Conservation (phyloP, 2,797 vertebrate species). For the Champsocephalus gunnari region DNA sequence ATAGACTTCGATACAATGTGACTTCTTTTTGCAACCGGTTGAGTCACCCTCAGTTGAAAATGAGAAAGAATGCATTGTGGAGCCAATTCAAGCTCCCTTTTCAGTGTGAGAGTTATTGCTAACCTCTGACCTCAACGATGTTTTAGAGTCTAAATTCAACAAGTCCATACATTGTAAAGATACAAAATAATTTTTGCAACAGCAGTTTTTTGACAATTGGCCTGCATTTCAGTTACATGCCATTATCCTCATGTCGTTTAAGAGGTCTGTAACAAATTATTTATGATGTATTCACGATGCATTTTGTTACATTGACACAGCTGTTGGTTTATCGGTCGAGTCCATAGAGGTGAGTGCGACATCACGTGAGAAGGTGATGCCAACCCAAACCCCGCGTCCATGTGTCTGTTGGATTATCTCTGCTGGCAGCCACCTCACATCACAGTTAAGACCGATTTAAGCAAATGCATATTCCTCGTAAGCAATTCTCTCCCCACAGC, state of each 20-base stretch:
- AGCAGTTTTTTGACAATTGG: background rate
- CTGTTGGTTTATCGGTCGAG: background rate
- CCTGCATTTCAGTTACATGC: background rate
- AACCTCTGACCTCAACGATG: too few relatives aligned
- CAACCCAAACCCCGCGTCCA: conserved; percentile 6
- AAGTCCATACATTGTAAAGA: too few relatives aligned
- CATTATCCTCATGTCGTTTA: background rate
- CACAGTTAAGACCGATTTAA: conserved; percentile 31
- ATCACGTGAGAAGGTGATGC: background rate
- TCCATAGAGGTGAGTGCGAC: background rate
- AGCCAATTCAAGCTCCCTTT: too few relatives aligned
- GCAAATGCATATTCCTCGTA: conserved; percentile 46
- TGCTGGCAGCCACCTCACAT: conserved; percentile 42
- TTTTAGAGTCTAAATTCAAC: too few relatives aligned
- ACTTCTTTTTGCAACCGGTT: too few relatives aligned
- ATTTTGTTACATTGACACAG: background rate
- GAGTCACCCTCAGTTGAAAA: too few relatives aligned
- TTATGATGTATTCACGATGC: background rate
- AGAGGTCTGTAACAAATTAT: background rate
- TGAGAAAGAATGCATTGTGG: too few relatives aligned
- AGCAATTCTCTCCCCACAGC: conserved; percentile 48
- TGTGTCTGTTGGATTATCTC: conserved; percentile 48
- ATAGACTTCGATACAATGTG: too few relatives aligned
- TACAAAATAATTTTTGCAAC: background rate
- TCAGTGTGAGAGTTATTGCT: too few relatives aligned